Evolutionary conservation across 2,797 vertebrate genomes (phyloP), one percentile per base, ranked within the genome.

Genomic region (Saguinus oedipus): DNA sequence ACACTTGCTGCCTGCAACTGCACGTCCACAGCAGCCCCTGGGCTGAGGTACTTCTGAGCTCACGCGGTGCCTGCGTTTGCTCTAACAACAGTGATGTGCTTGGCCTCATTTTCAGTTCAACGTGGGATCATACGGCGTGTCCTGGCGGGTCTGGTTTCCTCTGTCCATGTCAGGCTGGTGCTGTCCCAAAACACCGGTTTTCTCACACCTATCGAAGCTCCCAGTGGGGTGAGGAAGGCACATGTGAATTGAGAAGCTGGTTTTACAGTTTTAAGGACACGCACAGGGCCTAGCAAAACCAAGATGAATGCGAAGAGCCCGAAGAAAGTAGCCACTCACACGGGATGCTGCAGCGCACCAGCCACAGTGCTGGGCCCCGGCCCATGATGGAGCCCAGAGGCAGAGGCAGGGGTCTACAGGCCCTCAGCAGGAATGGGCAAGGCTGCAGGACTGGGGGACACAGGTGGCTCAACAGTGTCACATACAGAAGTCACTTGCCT

Each of bases 261-360:
- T 82, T 76, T 79, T 61, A 8, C 30, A 50, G 22, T 50, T 6
- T 2, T 6, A 48, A 80, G 82, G 82, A 42, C 33, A 39, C 5
- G 2, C 12, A 22, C 7, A 50, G 74, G 72, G 5, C 59, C 11
- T 20, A 39, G 74, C 24, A 36, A 22, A 46, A 9, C 59, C 36
- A 36, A n/a, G 36, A 48, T 3, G 33, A 36, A n/a, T 9, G 1
- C 8, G 4, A 9, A 48, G 33, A 78, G 19, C 48, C 20, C 4
- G 1, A 36, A 1, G 14, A 61, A 27, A n/a, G 64, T 20, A 27
- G 44, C 36, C 1, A 11, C 15, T 85, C 7, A 1, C 30, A 20
- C 1, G 0, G 50, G 36, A 3, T 20, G 30, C 44, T 46, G 14
- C 1, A 0, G 64, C 13, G 8, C 27, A 10, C 57, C 7, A 68